Evolutionary conservation across 2,888 invertebrate genomes (phyloP), one percentile per base, ranked within the genome.

Genomic region (Lamproptera curius): DNA sequence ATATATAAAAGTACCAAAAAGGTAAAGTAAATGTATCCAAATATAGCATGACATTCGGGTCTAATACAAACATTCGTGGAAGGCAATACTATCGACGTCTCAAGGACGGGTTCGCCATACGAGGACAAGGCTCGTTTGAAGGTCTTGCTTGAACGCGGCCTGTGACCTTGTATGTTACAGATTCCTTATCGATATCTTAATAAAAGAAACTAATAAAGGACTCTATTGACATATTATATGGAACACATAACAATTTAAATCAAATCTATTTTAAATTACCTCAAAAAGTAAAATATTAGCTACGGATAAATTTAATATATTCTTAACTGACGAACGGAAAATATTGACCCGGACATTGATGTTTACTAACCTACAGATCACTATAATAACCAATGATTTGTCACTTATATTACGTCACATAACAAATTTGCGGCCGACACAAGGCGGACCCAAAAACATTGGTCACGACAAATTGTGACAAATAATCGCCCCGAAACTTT

Each of bases 71-170:
- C 35, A 39, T 45, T 42, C 14, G 8, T 6, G 15, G 17, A 16
- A 42, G 36, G 13, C 17, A 37, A 50, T 28, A 20, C 10, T 15
- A 28, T 14, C 16, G 26, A 26, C 14, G 41, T 13, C 43, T 49
- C 39, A 49, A 75, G 78, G 72, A 68, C 70, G 59, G 56, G 41
- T 45, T 54, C 50, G 59, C 62, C 63, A 72, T 56, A 67, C 55
- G 59, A 59, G 60, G 60, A 59, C 71, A 74, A 76, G 71, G 73
- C 67, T 69, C 59, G 50, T 56, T 46, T 51, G 61, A 71, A 74
- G 73, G 74, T 63, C 74, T 67, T 67, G 59, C 70, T 67, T 69
- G 65, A 68, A 59, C 63, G 53, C 44, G 56, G 52, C 54, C 57
- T 58, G 50, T 63, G 75, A 67, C 80, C 78, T 80, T 82, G 48